Percentiles rank a stretch among this genome's conserved stretches.
Evolutionary conservation across 1,140 invertebrate species (phyloP).

Genomic region (Vollenhovia emeryi): DNA sequence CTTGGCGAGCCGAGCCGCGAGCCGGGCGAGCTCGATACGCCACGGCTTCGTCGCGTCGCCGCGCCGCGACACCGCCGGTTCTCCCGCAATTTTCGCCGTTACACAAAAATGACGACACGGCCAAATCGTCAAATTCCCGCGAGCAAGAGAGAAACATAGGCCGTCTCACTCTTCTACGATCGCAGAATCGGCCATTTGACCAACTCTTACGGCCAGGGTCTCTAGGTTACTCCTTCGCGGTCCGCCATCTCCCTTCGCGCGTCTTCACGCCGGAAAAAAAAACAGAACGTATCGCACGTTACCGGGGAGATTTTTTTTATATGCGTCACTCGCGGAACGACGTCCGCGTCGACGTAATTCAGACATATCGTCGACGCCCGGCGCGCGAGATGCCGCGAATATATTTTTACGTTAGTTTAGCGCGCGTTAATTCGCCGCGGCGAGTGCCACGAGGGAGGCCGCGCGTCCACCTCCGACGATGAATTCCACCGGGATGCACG

Average conservation of each 20-base stretch:
- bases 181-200: no score
- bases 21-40: neutral
- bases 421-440: constrained; percentile 43
- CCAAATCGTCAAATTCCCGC: no score
- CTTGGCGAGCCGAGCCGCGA: constrained; percentile 30
- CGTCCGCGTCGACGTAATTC: constrained; percentile 52
- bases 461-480: constrained; percentile 13
- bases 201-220: no score
- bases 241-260: no score
- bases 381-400: constrained; percentile 37
- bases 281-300: constrained; percentile 15
- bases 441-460: neutral
- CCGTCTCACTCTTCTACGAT: no score
- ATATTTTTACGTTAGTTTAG: constrained; percentile 60
- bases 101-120: neutral
- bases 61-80: neutral
- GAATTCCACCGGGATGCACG: constrained; percentile 24
- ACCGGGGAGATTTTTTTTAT: constrained; percentile 29
- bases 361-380: constrained; percentile 45
- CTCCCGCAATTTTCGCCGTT: constrained; percentile 18
- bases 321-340: constrained; percentile 44
- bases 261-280: neutral
- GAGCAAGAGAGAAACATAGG: no score
- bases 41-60: neutral
- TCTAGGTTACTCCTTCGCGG: no score